Percentiles rank a stretch among this genome's conserved stretches.
phyloP scores from a whole-genome alignment of 2,888 invertebrate species.

The Proisotoma minuta region DNA sequence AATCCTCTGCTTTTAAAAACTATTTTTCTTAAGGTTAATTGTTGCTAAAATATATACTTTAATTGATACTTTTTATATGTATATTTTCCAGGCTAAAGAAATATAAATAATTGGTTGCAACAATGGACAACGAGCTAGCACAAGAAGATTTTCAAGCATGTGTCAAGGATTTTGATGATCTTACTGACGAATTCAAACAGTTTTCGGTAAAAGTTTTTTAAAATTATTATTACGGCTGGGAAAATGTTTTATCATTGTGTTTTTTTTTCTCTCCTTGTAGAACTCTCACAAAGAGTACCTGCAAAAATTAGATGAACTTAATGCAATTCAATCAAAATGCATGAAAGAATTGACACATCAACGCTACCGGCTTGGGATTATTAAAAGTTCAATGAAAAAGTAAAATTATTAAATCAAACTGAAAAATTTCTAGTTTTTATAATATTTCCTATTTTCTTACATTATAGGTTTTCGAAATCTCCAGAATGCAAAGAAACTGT shows the following conservation, averaged over 20 bases:
- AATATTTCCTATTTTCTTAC: constrained; percentile 17
- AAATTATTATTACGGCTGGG: neutral
- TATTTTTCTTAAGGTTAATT: too few relatives aligned
- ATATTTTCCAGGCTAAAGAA: too few relatives aligned
- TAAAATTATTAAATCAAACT: constrained; percentile 55
- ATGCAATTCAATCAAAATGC: constrained; percentile 78
- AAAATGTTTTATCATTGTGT: neutral
- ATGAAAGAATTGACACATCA: constrained; percentile 85
- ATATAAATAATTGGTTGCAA: too few relatives aligned
- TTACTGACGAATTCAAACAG: constrained; percentile 70
- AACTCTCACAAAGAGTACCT: constrained; percentile 75
- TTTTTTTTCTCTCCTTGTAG: constrained; percentile 54
- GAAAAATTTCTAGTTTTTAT: neutral
- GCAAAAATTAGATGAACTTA: constrained; percentile 76
- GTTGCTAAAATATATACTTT: too few relatives aligned
- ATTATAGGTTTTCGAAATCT: constrained; percentile 34
- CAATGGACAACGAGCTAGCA: constrained; percentile 36
- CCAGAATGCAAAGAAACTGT: constrained; percentile 52
- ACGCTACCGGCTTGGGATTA: constrained; percentile 78
- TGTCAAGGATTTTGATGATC: constrained; percentile 73
- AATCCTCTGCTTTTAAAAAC: too few relatives aligned
- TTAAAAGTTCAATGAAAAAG: constrained; percentile 73
- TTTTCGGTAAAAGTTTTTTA: constrained; percentile 64
- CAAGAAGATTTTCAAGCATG: constrained; percentile 56
- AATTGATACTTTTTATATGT: too few relatives aligned